Evolutionary conservation across 2,888 invertebrate species (phyloP).

Genomic region (Pachymerium ferrugineum): DNA sequence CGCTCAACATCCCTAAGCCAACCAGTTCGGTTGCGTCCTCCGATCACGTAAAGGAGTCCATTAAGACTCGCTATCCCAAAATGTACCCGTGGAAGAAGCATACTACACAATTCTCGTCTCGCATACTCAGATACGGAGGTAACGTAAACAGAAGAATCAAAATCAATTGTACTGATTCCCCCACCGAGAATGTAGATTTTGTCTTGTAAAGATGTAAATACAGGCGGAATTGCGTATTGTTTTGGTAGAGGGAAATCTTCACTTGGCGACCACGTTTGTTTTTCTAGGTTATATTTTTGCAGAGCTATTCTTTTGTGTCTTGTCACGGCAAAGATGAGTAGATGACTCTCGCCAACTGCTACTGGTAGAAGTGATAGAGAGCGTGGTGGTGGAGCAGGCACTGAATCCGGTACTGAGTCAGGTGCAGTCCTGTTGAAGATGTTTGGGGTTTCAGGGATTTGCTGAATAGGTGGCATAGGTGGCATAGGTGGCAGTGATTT

Average conservation of each 20-base stretch:
- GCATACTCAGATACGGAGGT: conserved; percentile 16
- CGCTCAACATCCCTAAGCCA: conserved; percentile 35
- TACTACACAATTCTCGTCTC: conserved; percentile 9
- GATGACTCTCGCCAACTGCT: background rate
- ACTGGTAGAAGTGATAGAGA: background rate
- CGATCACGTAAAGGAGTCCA: conserved; percentile 34
- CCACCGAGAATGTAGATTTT: conserved; percentile 28
- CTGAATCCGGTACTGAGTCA: background rate
- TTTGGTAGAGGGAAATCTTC: conserved; percentile 1
- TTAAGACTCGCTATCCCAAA: conserved; percentile 34
- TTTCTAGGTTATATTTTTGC: conserved; percentile 25
- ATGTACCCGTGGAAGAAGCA: conserved; percentile 34
- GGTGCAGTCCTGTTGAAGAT: background rate
- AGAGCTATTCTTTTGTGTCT: background rate
- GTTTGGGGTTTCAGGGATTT: background rate
- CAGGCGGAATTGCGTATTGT: conserved; percentile 10
- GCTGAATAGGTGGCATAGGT: background rate
- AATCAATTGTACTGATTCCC: background rate
- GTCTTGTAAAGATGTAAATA: background rate
- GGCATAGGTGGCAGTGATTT: too few relatives aligned
- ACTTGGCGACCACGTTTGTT: conserved; percentile 1
- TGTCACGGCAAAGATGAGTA: conserved; percentile 4
- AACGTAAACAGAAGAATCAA: background rate
- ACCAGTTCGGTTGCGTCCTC: conserved; percentile 34
- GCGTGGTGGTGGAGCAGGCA: background rate